A percentile compares a stretch with the other conserved stretches of the same genome.
Conservation (phyloP, 2,797 vertebrate genomes). For the Peromyscus melanophrys region DNA sequence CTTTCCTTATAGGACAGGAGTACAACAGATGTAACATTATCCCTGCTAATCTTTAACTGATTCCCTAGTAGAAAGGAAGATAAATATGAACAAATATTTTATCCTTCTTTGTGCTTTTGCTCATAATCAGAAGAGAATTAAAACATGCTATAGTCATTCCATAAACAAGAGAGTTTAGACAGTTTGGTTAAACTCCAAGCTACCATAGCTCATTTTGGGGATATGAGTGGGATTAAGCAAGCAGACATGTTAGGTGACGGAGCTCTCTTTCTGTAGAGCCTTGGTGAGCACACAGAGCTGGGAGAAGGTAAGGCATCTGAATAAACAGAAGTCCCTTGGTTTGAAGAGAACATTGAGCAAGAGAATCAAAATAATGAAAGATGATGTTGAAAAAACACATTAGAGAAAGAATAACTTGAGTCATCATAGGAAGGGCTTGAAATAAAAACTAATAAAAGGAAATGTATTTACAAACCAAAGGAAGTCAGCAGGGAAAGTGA, state of each 20-base stretch:
- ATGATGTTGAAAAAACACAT: background rate
- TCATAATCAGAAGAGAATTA: constrained; percentile 32
- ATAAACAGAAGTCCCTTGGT: background rate
- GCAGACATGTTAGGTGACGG: background rate
- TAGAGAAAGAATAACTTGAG: background rate
- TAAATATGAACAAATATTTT: background rate
- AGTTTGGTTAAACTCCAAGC: background rate
- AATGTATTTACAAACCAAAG: constrained; percentile 57
- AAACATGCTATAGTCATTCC: background rate
- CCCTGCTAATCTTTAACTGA: background rate
- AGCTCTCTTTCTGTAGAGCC: background rate
- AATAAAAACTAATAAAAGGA: constrained; percentile 43
- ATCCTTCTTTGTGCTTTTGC: background rate
- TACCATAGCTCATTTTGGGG: background rate
- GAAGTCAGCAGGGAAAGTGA: background rate
- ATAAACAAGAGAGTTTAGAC: constrained; percentile 21
- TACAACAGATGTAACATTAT: background rate
- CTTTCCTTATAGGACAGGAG: background rate
- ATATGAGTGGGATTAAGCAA: background rate
- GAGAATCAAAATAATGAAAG: background rate
- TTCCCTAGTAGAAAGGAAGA: constrained; percentile 16
- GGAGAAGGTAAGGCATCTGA: background rate
- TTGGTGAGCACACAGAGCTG: background rate
- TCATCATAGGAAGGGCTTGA: constrained; percentile 35
- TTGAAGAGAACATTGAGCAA: background rate